phyloP scores from a whole-genome alignment of 2,113 vertebrate species.

The Corythornis vintsioides region DNA sequence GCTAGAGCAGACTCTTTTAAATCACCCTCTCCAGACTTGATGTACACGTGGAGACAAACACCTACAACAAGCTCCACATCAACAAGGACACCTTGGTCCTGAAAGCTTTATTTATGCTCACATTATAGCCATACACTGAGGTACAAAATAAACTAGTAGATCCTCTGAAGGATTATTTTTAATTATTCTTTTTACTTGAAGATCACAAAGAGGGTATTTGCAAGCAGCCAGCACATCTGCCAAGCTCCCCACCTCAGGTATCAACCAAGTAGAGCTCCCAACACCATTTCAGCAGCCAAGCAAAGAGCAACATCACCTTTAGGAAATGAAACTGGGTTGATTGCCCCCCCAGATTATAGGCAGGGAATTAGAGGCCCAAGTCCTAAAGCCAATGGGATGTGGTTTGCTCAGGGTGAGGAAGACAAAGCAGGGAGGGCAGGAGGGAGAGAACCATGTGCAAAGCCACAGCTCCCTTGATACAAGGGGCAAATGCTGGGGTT shows the following conservation, averaged over 20 bases:
- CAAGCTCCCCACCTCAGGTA: not conserved
- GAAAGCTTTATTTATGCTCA: not conserved
- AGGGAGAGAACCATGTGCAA: not conserved
- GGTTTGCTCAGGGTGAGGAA: not conserved
- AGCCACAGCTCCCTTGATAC: not conserved
- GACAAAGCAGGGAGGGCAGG: not conserved
- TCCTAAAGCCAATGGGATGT: accelerated
- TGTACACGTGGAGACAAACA: not conserved
- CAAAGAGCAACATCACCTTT: not conserved
- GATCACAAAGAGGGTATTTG: not conserved
- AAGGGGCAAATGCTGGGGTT: not conserved
- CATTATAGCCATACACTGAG: accelerated
- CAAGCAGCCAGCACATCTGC: not conserved
- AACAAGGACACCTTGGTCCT: not conserved
- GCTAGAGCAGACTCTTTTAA: not conserved
- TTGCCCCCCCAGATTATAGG: accelerated
- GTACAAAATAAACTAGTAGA: not conserved
- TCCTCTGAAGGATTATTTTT: not conserved
- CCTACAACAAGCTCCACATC: not conserved
- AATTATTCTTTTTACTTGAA: not conserved
- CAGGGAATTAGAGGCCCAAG: not conserved
- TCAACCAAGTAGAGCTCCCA: not conserved
- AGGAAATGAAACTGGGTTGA: not conserved
- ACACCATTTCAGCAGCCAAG: not conserved
- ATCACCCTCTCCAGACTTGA: not conserved